Base-by-base conservation (phyloP, 2,113 vertebrate genomes). In the Bufo bufo region DNA sequence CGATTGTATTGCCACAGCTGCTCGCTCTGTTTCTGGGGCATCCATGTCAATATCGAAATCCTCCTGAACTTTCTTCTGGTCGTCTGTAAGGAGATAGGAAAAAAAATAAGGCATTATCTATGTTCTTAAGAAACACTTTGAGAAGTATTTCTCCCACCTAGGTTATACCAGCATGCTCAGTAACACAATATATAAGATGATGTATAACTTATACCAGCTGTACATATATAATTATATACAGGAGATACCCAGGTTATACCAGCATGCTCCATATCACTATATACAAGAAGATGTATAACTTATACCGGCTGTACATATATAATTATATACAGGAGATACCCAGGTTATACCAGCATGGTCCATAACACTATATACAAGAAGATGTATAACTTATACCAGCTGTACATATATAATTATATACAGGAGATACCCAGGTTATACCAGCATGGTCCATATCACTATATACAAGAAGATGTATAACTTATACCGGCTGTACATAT, bases 1-100 rank as follows among this genome's bases (percentile, higher is more conserved):
- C 10, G 97, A 98, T 93, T 99, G 98, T 94, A 99, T 99, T 85
- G 98, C 97, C 91, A 98, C 95, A 0, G 94, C 96, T 12, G 95
- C 96, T 65, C 91, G 93, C 92, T 96, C 96, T 91, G 96, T 96
- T 93, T 96, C 95, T 80, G 94, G 94, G 0, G 96, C 94, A 0
- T 95, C 94, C 97, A 99, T 97, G 94, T 99, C 98, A 72, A 99
- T 99, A 94, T 99, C 98, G 11, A 99, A 97, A 59, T 99, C 98
- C 72, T 97, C 94, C 74, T 96, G 93, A 85, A 96, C 96, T 92
- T 98, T 98, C 96, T 97, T 97, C 94, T 98, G 96, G 33, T 92
- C 96, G 91, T 98, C 97, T 99, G 93, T 23, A 5, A 89, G 85
- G 71, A n/a, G 11, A 77, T 4, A 8, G 52, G 47, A 75, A 50